Percentiles rank a stretch among this genome's conserved stretches.
Evolutionary conservation across 2,113 vertebrate species (phyloP).

Genomic region (Phaetusa simplex): DNA sequence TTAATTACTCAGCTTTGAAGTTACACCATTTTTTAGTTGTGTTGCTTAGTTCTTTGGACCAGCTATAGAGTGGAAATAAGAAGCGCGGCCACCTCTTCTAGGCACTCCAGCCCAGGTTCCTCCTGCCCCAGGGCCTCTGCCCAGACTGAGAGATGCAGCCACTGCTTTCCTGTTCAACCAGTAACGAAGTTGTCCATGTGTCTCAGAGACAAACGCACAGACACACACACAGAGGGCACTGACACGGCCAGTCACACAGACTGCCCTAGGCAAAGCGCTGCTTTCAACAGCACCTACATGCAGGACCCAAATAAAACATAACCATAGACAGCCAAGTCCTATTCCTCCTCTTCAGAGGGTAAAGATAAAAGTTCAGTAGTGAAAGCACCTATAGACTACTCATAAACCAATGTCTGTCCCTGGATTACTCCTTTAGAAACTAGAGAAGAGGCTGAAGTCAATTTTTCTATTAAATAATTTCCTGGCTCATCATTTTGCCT

Average conservation of each 20-base stretch:
- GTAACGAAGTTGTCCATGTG: fast-evolving
- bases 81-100: fast-evolving
- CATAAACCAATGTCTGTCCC: background rate
- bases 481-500: background rate
- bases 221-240: too few relatives aligned
- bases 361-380: background rate
- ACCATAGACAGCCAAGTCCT: background rate
- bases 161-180: background rate
- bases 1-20: background rate
- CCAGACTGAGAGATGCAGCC: background rate
- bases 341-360: background rate
- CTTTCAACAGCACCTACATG: background rate
- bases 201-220: background rate
- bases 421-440: background rate
- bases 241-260: fast-evolving
- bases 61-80: background rate
- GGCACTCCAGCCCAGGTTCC: background rate
- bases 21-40: background rate
- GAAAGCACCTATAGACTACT: background rate
- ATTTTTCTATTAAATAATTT: background rate
- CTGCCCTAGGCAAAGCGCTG: background rate
- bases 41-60: background rate
- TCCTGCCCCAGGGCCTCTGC: background rate
- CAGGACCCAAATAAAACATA: background rate
- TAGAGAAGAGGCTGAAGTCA: background rate